phyloP scores from a whole-genome alignment of 1,140 invertebrate species.

The Andricus grossulariae region DNA sequence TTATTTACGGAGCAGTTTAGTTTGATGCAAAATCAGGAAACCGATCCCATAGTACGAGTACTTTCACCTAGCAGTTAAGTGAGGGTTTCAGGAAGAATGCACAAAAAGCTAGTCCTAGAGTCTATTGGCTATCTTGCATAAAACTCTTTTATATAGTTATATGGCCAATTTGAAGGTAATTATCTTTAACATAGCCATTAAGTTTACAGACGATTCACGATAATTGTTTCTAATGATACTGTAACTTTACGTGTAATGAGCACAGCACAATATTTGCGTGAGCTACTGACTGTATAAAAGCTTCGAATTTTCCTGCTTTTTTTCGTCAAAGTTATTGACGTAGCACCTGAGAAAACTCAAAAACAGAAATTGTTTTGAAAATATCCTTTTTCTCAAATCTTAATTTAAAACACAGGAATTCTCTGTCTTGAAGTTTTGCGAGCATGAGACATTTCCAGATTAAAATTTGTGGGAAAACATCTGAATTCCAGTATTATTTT shows the following conservation, averaged over 20 bases:
- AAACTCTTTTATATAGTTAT: not conserved
- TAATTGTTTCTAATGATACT: slow-evolving; percentile 9
- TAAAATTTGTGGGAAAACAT: too few species aligned
- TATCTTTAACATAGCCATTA: not conserved
- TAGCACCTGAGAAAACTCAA: too few species aligned
- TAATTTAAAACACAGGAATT: too few species aligned
- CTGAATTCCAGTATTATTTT: too few species aligned
- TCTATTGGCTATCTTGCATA: slow-evolving; percentile 3
- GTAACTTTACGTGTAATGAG: not conserved
- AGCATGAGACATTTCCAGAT: too few species aligned
- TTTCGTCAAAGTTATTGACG: not conserved
- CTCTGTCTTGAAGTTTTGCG: too few species aligned
- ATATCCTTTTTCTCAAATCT: too few species aligned
- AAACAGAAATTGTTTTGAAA: too few species aligned
- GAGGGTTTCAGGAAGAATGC: not conserved
- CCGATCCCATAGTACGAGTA: not conserved
- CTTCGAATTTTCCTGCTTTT: not conserved
- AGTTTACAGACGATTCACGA: slow-evolving; percentile 2
- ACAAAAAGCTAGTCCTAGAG: not conserved
- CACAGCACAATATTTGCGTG: not conserved
- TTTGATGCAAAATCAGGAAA: not conserved
- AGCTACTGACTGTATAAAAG: not conserved
- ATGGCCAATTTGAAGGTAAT: not conserved
- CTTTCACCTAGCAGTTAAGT: slow-evolving; percentile 5
- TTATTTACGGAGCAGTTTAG: slow-evolving; percentile 3